Conservation (phyloP, 2,888 invertebrate species). For the Synanthedon andrenaeformis region DNA sequence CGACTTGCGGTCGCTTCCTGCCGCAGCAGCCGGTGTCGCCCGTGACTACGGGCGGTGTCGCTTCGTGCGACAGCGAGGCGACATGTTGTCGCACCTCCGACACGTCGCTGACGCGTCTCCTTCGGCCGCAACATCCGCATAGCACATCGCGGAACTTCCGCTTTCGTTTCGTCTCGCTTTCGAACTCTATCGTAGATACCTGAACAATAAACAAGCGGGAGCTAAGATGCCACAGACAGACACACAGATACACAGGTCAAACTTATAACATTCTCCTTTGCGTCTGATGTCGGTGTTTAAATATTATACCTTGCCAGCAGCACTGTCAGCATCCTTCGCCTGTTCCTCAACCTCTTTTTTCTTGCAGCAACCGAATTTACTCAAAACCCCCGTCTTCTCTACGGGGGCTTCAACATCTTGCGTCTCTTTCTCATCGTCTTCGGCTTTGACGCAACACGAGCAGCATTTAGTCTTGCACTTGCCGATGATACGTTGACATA, state of each 20-base stretch:
- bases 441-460: constrained; percentile 50
- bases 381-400: constrained; percentile 33
- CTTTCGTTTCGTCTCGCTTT: constrained; percentile 54
- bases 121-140: constrained; percentile 40
- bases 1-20: constrained; percentile 47
- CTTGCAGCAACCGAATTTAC: constrained; percentile 46
- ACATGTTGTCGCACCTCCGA: constrained; percentile 16
- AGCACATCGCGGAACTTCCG: constrained; percentile 59
- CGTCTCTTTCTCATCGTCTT: constrained; percentile 25
- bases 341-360: constrained; percentile 38
- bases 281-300: too few relatives aligned
- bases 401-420: constrained; percentile 5
- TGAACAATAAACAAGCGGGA: constrained; percentile 7
- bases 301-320: constrained; percentile 46
- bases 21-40: constrained; percentile 51
- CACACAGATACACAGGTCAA: too few relatives aligned
- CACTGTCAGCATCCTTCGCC: constrained; percentile 40
- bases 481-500: constrained; percentile 46
- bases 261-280: too few relatives aligned
- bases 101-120: constrained; percentile 36
- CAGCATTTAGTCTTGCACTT: constrained; percentile 60
- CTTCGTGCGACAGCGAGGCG: constrained; percentile 4
- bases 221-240: too few relatives aligned
- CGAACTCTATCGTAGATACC: constrained; percentile 51
- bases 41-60: constrained; percentile 25